phyloP scores from a whole-genome alignment of 30 jellyfish, hydroid and myxozoan species.

The Cassiopea andromeda region DNA sequence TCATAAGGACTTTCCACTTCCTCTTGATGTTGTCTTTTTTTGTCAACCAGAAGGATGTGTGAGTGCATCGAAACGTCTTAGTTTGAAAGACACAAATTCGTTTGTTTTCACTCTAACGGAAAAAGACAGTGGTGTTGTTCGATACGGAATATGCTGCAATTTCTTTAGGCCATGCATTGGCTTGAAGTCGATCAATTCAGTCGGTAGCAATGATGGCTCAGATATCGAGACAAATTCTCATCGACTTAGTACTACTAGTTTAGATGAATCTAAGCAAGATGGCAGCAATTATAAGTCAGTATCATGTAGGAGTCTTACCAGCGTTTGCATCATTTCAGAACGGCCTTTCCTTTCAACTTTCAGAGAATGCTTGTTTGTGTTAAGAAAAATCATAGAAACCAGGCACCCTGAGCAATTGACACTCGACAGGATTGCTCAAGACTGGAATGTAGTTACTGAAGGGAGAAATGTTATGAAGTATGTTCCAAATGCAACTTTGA shows the following conservation, averaged over 20 bases:
- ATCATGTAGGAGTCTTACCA: constrained; percentile 81
- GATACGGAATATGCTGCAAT: constrained; percentile 93
- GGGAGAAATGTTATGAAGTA: constrained; percentile 45
- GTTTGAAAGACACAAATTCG: constrained; percentile 85
- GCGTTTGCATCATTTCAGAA: constrained; percentile 85
- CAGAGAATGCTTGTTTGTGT: constrained; percentile 89
- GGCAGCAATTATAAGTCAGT: constrained; percentile 50
- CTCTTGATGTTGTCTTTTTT: constrained; percentile 90
- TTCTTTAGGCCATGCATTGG: constrained; percentile 91
- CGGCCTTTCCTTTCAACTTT: constrained; percentile 87
- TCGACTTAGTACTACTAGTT: neutral
- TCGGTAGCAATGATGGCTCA: neutral
- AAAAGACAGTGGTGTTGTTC: constrained; percentile 88
- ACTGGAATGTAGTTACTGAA: constrained; percentile 46
- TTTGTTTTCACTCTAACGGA: constrained; percentile 91
- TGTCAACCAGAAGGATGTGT: constrained; percentile 98
- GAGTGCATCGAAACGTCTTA: constrained; percentile 83
- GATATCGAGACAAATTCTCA: neutral
- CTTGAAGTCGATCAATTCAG: constrained; percentile 10
- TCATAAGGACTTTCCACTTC: constrained; percentile 88
- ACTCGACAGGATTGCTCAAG: constrained; percentile 34
- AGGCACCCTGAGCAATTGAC: constrained; percentile 24
- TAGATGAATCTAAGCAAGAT: neutral
- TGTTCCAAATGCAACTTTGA: constrained; percentile 44
- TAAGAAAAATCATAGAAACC: constrained; percentile 83